Conservation (phyloP, 2,113 vertebrate genomes). For the Mesitornis unicolor region DNA sequence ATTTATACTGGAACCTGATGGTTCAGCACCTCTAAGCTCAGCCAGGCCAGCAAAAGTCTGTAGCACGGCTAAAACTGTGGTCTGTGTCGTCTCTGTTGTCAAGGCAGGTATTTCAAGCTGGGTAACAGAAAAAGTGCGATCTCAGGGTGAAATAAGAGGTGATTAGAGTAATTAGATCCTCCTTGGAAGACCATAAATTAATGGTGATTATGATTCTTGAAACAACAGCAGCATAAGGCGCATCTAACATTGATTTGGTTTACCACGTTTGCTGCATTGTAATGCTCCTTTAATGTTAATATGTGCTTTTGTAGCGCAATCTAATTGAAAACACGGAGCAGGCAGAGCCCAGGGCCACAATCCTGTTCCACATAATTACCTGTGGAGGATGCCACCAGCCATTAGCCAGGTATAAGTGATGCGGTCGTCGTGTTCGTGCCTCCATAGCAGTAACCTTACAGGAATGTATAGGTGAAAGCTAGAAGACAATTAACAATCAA, state of each 20-base stretch:
- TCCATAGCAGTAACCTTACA: background rate
- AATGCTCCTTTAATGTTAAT: constrained; percentile 54
- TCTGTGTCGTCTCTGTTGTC: rapidly evolving
- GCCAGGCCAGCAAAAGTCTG: background rate
- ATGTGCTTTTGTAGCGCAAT: constrained; percentile 33
- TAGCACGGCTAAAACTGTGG: rapidly evolving
- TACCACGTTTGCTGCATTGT: constrained; percentile 47
- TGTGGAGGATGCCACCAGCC: background rate
- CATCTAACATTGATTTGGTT: background rate
- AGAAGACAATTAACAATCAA: background rate
- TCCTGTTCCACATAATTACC: constrained; percentile 33
- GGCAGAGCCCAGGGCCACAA: constrained; percentile 43
- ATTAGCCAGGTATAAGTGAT: background rate
- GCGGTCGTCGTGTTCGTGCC: rapidly evolving
- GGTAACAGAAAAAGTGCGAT: background rate
- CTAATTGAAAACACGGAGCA: constrained; percentile 50
- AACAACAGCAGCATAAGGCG: background rate
- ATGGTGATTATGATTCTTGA: constrained; percentile 39
- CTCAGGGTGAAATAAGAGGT: background rate
- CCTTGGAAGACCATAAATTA: constrained; percentile 46
- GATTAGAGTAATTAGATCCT: background rate
- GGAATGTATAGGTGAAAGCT: background rate
- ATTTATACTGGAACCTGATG: no score
- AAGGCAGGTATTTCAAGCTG: background rate
- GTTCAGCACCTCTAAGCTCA: background rate